These are phyloP conservation scores for Chunga burmeisteri DNA, from an alignment of 2,113 vertebrate species.

Conservation along the genomic window DNA sequence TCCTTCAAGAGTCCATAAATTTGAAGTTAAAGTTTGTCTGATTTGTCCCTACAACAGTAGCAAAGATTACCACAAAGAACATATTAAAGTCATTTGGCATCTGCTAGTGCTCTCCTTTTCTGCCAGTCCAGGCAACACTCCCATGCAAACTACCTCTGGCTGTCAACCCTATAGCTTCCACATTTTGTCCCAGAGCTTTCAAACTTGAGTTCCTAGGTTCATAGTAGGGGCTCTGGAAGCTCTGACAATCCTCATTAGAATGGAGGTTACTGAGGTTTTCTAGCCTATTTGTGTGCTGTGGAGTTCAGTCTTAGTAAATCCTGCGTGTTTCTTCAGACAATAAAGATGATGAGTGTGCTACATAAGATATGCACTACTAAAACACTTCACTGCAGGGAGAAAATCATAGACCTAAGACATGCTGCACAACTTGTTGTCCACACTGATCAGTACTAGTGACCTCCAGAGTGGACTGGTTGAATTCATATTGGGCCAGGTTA, in stretches of 20 bases:
- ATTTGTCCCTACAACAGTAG: background rate
- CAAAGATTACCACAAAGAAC: background rate
- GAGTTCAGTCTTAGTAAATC: background rate
- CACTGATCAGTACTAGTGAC: background rate
- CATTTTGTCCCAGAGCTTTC: background rate
- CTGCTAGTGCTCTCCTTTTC: background rate
- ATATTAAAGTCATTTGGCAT: background rate
- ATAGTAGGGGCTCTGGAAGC: background rate
- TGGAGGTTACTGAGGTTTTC: background rate
- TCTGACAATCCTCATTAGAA: background rate
- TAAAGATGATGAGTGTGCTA: background rate
- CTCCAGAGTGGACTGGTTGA: background rate
- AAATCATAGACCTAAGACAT: background rate
- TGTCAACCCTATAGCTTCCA: background rate
- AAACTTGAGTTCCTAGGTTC: background rate
- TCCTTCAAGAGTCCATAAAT: background rate
- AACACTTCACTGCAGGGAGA: background rate
- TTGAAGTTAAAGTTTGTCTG: background rate
- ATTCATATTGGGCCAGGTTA: background rate
- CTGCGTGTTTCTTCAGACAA: background rate
- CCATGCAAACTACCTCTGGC: background rate
- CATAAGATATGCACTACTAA: fast-evolving
- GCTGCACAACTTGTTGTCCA: background rate
- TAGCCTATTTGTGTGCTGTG: background rate
- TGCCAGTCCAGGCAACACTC: background rate